Evolutionary conservation across 2,797 vertebrate species (phyloP), one percentile per base, ranked within the genome.

Genomic region (Cossypha niveicapilla): DNA sequence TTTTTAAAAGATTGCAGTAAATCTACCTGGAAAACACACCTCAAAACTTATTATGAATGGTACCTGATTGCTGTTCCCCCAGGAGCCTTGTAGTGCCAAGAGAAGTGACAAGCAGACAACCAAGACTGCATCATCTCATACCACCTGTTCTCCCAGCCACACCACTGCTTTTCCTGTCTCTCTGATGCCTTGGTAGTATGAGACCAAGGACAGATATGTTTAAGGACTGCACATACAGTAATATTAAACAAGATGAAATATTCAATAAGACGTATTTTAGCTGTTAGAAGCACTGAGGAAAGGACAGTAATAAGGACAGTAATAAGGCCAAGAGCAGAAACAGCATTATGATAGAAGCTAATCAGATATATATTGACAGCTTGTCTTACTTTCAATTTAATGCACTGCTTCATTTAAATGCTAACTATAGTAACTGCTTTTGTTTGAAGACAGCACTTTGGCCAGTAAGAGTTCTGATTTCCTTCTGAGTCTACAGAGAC

Each of bases 1-100:
- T 93, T 84, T 88, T 73, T 13, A 66, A 63, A 47, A 35, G 15
- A 60, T 24, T 57, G 68, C 37, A 88, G 61, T 7, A 93, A 34
- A 44, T 24, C 19, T 44, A 51, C 21, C 12, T 50, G 14, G 67
- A 37, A 71, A n/a, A 27, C 6, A 3, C 4, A 7, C 4, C 28
- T 63, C 30, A 27, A 21, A 24, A 53, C 13, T 45, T 39, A 9
- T 4, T 44, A 19, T 5, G 12, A 18, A n/a, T n/a, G 25, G 24
- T 6, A 72, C 6, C 24, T 57, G 54, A 7, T 0, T 39, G 72
- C 68, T 72, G 42, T 3, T 56, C 21, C n/a, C 39, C 34, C 48
- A 73, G 48, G 60, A 76, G 34, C 34, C 48, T 10, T 6, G 18
- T 0, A n/a, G n/a, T 44, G 65, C 60, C 72, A 35, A 7, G 13